Base-by-base conservation (phyloP, 2,113 vertebrate genomes). In the Chiloscyllium plagiosum region DNA sequence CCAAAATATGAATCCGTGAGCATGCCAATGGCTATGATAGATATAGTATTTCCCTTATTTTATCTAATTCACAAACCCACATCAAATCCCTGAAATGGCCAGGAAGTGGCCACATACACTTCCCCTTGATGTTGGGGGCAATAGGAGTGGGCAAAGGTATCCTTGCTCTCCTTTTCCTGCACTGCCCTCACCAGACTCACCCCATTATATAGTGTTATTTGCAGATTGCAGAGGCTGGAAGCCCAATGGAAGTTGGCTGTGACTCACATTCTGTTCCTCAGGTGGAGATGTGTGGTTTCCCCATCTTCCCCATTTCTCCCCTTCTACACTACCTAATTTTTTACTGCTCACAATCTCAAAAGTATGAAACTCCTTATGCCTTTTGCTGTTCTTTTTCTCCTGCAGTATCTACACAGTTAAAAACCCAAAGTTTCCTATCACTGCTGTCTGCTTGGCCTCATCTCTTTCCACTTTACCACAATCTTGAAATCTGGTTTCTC, bases 121-220 rank as follows among this genome's bases (percentile, higher is more conserved):
- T 37, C 78, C 15, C 78, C 12, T 80, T 42, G n/a, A 37, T n/a
- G 76, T 80, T n/a, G 76, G 33, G 76, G 12, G 13, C 15, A 15
- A 15, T 2, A n/a, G 13, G 10, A 33, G 3, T 1, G 33, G 10
- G 2, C 13, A n/a, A 10, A n/a, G 29, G n/a, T 3, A 13, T 2
- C 33, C 29, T 10, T n/a, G 33, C 10, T 15, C 8, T n/a, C 76
- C 3, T 13, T 17, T 12, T 24, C 22, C 69, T 24, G 56, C 0
- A 61, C 4, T 70, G 20, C 69, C 22, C 17, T 20, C 69, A 20
- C 2, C 68, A 0, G 68, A 69, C 68, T 10, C 7, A 61, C 12
- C 56, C 12, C 56, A 61, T 61, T 61, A 1, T 61, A 4, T 33
- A 80, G 37, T 17, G 33, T 80, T n/a, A 0, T 42, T 13, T 80